These are phyloP conservation scores for Muscicapa striata DNA, from an alignment of 2,797 vertebrate genomes.

Conservation along the genomic window DNA sequence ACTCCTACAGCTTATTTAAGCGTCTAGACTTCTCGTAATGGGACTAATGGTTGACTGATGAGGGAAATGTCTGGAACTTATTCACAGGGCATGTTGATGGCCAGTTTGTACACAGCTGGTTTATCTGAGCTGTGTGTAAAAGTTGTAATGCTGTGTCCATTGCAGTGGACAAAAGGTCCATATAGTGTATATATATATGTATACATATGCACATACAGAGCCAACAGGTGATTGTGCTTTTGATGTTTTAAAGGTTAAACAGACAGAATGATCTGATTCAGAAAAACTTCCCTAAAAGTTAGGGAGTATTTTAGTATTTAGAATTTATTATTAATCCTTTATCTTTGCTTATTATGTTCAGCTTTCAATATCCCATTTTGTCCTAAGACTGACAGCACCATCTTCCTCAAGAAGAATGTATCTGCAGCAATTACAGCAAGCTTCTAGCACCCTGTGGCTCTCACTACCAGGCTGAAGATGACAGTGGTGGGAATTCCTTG, in stretches of 20 bases:
- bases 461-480: neutral
- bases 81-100: neutral
- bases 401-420: accelerated
- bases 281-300: neutral
- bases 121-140: neutral
- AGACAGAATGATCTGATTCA: neutral
- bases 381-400: neutral
- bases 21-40: neutral
- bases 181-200: too few species aligned
- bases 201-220: neutral
- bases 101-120: neutral
- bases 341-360: neutral
- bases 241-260: neutral
- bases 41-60: neutral
- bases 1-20: neutral
- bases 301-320: neutral
- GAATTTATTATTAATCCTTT: neutral
- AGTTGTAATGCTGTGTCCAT: neutral
- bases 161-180: neutral
- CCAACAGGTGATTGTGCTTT: neutral
- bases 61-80: neutral
- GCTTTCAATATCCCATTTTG: neutral
- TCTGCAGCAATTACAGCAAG: neutral
- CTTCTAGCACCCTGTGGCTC: neutral
- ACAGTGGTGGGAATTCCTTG: neutral